Evolutionary conservation across 2,797 vertebrate genomes (phyloP), one percentile per base, ranked within the genome.

Genomic region (Ispidina lecontei): DNA sequence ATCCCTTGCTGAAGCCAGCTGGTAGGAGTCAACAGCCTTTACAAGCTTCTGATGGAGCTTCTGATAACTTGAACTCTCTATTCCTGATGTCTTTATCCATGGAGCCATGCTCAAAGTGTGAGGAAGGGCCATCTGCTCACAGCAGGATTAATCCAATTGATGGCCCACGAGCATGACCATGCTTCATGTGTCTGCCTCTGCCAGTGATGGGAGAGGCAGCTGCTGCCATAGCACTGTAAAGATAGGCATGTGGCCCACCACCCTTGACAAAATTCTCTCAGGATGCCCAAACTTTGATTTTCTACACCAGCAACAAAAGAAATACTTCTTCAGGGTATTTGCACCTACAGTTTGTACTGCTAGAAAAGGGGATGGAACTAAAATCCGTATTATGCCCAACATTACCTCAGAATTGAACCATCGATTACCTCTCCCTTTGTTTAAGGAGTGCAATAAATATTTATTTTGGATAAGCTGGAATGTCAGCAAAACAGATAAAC

Each of bases 61-160:
- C 69, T 46, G 88, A 86, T 94, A 87, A 49, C 71, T 54, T 25
- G 71, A 51, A 56, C 90, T 84, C 31, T 31, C 85, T 44, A 12
- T 70, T 87, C 43, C 33, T 80, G 93, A 91, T 89, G 80, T 88
- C 80, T 96, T 86, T 93, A 81, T 92, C 89, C 19, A 56, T 64
- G 70, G 44, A 63, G 59, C 54, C 4, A 1, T 33, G 64, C 58
- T 62, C 4, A 29, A 52, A 76, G 69, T 52, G 68, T 63, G 63
- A 90, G 74, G 87, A 77, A 72, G 64, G 92, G 90, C 88, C 90
- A 89, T 95, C 90, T 95, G 90, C 84, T 91, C 84, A 9, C 87
- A 74, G 81, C 64, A 52, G 88, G 79, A 63, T 79, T 94, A 78
- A 87, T 86, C 41, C 86, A 82, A 2, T 29, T 73, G 77, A 29